These are phyloP conservation scores for Drosophila kambysellisi DNA, from an alignment of 2,888 invertebrate species.

Conservation along the genomic window DNA sequence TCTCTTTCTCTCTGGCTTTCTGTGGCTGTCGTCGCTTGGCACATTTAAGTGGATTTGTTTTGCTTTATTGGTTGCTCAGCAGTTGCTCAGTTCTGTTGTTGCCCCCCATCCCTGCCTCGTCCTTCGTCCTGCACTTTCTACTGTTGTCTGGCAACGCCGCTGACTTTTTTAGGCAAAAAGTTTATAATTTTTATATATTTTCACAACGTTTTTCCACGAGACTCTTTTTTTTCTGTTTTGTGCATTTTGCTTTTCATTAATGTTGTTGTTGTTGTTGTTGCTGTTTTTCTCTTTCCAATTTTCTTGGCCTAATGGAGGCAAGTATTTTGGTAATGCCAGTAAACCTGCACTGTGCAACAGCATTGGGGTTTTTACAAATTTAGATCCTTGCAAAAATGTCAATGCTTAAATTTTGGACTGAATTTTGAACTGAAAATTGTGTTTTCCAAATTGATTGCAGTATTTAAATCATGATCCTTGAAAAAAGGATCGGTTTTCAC, in stretches of 20 bases:
- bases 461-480: background rate
- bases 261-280: slow-evolving; percentile 7
- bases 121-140: slow-evolving; percentile 3
- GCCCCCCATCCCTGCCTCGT: background rate
- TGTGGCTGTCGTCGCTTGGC: slow-evolving; percentile 66
- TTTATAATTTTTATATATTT: slow-evolving; percentile 69
- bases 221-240: slow-evolving; percentile 8
- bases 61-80: slow-evolving; percentile 80
- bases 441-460: background rate
- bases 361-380: background rate
- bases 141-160: slow-evolving; percentile 48
- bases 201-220: slow-evolving; percentile 41
- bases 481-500: background rate
- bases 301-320: slow-evolving; percentile 14
- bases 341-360: slow-evolving; percentile 12
- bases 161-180: slow-evolving; percentile 68
- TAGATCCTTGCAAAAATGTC: background rate
- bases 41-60: slow-evolving; percentile 83
- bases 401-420: background rate
- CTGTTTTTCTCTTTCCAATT: background rate
- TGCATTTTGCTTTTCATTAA: slow-evolving; percentile 41
- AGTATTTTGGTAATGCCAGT: background rate
- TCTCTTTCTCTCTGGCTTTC: slow-evolving; percentile 4
- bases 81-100: slow-evolving; percentile 56
- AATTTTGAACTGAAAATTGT: background rate